These are phyloP conservation scores for Sisyra nigra DNA, from an alignment of 2,888 invertebrate genomes.

Conservation along the genomic window DNA sequence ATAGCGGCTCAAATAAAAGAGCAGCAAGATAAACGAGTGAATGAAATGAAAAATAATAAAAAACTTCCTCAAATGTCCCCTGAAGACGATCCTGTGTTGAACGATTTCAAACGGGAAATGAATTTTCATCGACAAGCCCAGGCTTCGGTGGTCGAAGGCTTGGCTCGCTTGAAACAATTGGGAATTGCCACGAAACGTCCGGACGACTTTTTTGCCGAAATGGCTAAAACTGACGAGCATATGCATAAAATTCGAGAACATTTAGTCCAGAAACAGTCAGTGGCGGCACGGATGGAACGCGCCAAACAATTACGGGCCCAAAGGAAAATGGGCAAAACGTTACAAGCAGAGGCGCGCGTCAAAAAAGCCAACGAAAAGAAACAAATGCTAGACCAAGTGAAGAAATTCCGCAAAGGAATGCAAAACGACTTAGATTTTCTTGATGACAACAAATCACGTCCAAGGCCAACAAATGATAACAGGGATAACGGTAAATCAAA, in stretches of 20 bases:
- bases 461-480: too few species aligned
- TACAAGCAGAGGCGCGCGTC: constrained; percentile 64
- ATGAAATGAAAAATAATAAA: constrained; percentile 47
- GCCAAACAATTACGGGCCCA: constrained; percentile 78
- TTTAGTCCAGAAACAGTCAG: constrained; percentile 67
- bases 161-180: constrained; percentile 58
- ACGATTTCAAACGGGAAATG: constrained; percentile 87
- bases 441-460: constrained; percentile 39
- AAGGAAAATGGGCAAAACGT: constrained; percentile 83
- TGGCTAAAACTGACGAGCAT: constrained; percentile 94
- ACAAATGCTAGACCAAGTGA: constrained; percentile 81
- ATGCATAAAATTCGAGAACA: constrained; percentile 90
- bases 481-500: constrained; percentile 24
- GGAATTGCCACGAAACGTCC: constrained; percentile 70
- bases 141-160: constrained; percentile 64
- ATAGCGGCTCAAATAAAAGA: constrained; percentile 60
- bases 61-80: constrained; percentile 46
- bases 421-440: constrained; percentile 66
- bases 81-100: constrained; percentile 60
- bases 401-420: constrained; percentile 79
- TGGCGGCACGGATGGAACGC: constrained; percentile 76
- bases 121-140: constrained; percentile 78
- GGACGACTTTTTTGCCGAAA: constrained; percentile 96
- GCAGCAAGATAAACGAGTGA: constrained; percentile 52
- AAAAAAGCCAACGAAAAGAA: constrained; percentile 82